These are phyloP conservation scores for Psilanteris sp. DNA, from an alignment of 1,140 invertebrate genomes.

Conservation along the genomic window DNA sequence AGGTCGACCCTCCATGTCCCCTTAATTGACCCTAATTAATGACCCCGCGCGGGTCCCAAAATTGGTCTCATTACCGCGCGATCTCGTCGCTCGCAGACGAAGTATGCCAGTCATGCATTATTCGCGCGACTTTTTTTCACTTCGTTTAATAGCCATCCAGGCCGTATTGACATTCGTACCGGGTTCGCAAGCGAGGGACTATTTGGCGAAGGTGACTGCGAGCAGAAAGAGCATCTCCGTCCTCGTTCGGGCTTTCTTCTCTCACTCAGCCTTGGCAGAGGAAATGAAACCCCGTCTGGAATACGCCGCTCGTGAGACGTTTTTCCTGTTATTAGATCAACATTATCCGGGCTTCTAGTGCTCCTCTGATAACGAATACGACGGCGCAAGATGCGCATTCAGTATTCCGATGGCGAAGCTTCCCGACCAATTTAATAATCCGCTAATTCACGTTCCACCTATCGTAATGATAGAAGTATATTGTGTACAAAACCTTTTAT, in stretches of 20 bases:
- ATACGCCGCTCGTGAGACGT: slow-evolving; percentile 55
- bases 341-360: slow-evolving; percentile 56
- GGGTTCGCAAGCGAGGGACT: slow-evolving; percentile 44
- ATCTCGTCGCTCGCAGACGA: neutral
- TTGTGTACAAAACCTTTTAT: slow-evolving; percentile 30
- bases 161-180: slow-evolving; percentile 55
- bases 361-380: slow-evolving; percentile 60
- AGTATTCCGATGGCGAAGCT: slow-evolving; percentile 52
- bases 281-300: slow-evolving; percentile 61
- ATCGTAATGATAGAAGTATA: slow-evolving; percentile 45
- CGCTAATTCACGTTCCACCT: slow-evolving; percentile 58
- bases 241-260: slow-evolving; percentile 46
- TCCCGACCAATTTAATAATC: slow-evolving; percentile 55
- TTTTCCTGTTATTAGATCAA: slow-evolving; percentile 64
- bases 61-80: slow-evolving; percentile 15
- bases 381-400: slow-evolving; percentile 42
- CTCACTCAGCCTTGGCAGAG: slow-evolving; percentile 37
- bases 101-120: slow-evolving; percentile 44
- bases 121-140: slow-evolving; percentile 37
- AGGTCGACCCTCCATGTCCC: too few species aligned
- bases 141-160: slow-evolving; percentile 45
- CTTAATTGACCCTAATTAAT: slow-evolving; percentile 24
- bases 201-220: slow-evolving; percentile 52
- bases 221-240: slow-evolving; percentile 48
- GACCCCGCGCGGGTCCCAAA: neutral